These are phyloP conservation scores for Lophura nycthemera DNA, from an alignment of 2,113 vertebrate species.

Conservation along the genomic window DNA sequence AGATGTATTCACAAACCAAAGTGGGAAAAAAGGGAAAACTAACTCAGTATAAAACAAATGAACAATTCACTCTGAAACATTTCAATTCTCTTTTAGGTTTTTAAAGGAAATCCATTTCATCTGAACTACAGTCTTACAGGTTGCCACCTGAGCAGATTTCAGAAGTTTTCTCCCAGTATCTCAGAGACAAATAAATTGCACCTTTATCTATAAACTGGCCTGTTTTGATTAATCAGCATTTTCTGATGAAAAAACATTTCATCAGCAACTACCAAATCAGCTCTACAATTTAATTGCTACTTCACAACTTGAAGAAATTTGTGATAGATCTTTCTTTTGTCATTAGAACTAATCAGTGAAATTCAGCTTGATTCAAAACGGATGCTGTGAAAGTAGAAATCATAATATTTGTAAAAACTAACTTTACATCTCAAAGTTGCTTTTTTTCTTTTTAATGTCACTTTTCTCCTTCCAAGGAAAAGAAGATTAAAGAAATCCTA, in stretches of 20 bases:
- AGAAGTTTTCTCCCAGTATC: background rate
- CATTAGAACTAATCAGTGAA: slow-evolving; percentile 18
- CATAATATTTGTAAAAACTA: background rate
- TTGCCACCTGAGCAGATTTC: background rate
- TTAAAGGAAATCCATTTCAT: background rate
- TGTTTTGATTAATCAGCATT: slow-evolving; percentile 21
- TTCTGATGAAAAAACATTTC: slow-evolving; percentile 35
- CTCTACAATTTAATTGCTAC: slow-evolving; percentile 51
- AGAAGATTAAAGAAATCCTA: slow-evolving; percentile 39
- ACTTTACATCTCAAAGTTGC: slow-evolving; percentile 29
- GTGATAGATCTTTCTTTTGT: slow-evolving; percentile 44
- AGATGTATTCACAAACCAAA: background rate
- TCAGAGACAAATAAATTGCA: slow-evolving; percentile 4
- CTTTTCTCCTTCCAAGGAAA: background rate
- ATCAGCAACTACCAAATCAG: slow-evolving; percentile 16
- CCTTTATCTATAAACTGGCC: background rate
- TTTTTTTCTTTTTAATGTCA: background rate
- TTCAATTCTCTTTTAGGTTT: background rate
- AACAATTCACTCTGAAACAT: background rate
- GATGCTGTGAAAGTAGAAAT: slow-evolving; percentile 29
- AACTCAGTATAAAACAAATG: background rate
- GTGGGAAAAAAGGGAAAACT: background rate
- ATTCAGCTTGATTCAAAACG: slow-evolving; percentile 58
- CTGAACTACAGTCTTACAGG: background rate
- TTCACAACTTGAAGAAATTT: slow-evolving; percentile 28